These are phyloP conservation scores for Scophthalmus maximus DNA, from an alignment of 2,113 vertebrate species.

Conservation along the genomic window DNA sequence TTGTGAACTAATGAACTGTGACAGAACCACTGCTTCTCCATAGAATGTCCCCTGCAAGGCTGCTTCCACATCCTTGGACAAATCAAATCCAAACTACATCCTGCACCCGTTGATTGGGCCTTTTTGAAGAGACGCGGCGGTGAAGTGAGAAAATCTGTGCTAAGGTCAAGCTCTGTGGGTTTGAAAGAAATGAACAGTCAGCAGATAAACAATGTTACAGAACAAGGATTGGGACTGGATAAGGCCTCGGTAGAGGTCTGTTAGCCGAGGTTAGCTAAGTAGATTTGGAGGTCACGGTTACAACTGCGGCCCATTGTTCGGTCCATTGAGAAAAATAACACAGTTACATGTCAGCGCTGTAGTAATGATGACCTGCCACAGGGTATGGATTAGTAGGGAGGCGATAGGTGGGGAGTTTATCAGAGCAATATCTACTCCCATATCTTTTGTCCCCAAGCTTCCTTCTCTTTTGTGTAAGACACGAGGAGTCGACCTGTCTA, in stretches of 20 bases:
- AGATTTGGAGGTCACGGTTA: slow-evolving; percentile 14
- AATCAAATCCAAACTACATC: not conserved
- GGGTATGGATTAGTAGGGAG: slow-evolving; percentile 13
- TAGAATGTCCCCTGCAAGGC: not conserved
- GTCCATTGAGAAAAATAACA: not conserved
- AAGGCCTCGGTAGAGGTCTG: not conserved
- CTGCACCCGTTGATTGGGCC: not conserved
- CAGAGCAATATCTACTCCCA: slow-evolving; percentile 21
- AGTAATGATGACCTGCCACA: slow-evolving; percentile 1
- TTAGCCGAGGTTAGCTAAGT: slow-evolving; percentile 16
- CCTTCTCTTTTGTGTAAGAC: slow-evolving; percentile 37
- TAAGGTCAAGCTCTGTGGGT: slow-evolving; percentile 1
- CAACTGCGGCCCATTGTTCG: slow-evolving; percentile 14
- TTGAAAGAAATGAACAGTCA: not conserved
- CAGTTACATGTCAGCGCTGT: slow-evolving; percentile 2
- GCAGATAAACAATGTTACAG: not conserved
- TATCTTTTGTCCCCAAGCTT: slow-evolving; percentile 20
- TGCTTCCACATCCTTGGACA: not conserved
- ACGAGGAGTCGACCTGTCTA: slow-evolving; percentile 67
- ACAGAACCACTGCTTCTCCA: not conserved
- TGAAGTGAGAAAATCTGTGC: not conserved
- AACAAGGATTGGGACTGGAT: not conserved
- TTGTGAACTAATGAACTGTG: not conserved
- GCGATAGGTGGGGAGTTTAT: slow-evolving; percentile 41
- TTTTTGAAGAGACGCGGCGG: not conserved